These are phyloP conservation scores for Muscicapa comitata DNA, from an alignment of 2,797 vertebrate genomes.

Conservation along the genomic window DNA sequence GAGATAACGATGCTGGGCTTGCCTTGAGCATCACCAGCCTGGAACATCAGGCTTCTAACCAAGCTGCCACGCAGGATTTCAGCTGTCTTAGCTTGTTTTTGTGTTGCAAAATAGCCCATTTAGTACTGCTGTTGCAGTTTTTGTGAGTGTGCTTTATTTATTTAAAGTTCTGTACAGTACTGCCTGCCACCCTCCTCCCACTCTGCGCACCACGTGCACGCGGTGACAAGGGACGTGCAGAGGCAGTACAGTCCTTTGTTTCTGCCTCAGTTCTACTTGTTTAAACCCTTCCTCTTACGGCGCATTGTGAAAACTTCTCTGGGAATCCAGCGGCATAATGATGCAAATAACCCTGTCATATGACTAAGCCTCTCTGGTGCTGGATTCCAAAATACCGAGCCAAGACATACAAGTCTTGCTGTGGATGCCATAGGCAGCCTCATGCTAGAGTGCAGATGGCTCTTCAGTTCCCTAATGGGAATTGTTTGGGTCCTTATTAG, in stretches of 20 bases:
- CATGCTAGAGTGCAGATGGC: background rate
- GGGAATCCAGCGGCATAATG: background rate
- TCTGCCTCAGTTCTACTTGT: background rate
- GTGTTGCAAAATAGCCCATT: background rate
- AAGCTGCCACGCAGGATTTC: background rate
- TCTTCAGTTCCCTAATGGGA: background rate
- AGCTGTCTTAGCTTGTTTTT: background rate
- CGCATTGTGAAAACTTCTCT: conserved; percentile 21
- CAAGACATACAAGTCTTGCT: background rate
- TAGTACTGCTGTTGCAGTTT: background rate
- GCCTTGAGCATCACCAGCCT: background rate
- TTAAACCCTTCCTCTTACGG: conserved; percentile 9
- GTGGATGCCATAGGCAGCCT: conserved; percentile 15
- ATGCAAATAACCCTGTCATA: conserved; percentile 14
- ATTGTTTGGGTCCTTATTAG: conserved; percentile 8
- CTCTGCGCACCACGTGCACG: background rate
- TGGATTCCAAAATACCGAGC: background rate
- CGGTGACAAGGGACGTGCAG: background rate
- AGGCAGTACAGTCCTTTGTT: background rate
- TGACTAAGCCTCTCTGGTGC: conserved; percentile 2
- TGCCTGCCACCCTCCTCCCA: conserved; percentile 37
- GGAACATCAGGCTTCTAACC: background rate
- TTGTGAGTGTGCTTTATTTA: background rate
- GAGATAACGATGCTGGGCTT: fast-evolving
- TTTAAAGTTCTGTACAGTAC: background rate